These are phyloP conservation scores for Deilephila porcellus DNA, from an alignment of 2,888 invertebrate genomes.

Conservation along the genomic window DNA sequence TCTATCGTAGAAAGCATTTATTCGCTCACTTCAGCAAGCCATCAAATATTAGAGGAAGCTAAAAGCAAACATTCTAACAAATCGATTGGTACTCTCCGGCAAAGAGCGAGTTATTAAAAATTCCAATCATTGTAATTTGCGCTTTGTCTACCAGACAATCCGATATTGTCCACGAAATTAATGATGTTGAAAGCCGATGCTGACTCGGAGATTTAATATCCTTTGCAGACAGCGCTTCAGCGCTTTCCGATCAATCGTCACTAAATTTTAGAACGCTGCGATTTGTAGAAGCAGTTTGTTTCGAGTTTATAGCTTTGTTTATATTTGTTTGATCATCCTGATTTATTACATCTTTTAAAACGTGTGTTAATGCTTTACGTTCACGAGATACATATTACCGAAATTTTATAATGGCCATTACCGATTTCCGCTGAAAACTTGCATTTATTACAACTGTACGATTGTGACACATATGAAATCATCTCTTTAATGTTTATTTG, in stretches of 20 bases:
- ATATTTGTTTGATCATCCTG: not conserved
- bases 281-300: not conserved
- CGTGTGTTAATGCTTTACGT: not conserved
- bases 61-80: conserved; percentile 25
- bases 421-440: not conserved
- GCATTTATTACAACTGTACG: not conserved
- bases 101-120: conserved; percentile 31
- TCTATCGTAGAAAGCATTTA: not conserved
- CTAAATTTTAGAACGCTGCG: not conserved
- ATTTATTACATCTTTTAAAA: not conserved
- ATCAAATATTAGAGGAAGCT: conserved; percentile 7
- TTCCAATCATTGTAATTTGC: conserved; percentile 28
- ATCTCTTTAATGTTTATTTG: too few species aligned
- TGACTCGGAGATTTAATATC: conserved; percentile 31
- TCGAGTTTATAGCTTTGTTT: not conserved
- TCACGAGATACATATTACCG: not conserved
- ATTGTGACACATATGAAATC: too few species aligned
- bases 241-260: conserved; percentile 16
- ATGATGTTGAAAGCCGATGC: conserved; percentile 34
- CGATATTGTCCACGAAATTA: conserved; percentile 37
- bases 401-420: not conserved
- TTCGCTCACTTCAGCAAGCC: not conserved
- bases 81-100: conserved; percentile 10
- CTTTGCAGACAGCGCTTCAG: conserved; percentile 10
- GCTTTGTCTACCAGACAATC: conserved; percentile 29